These are phyloP conservation scores for Gallinago solitaria DNA, from an alignment of 2,797 vertebrate genomes.

Conservation along the genomic window DNA sequence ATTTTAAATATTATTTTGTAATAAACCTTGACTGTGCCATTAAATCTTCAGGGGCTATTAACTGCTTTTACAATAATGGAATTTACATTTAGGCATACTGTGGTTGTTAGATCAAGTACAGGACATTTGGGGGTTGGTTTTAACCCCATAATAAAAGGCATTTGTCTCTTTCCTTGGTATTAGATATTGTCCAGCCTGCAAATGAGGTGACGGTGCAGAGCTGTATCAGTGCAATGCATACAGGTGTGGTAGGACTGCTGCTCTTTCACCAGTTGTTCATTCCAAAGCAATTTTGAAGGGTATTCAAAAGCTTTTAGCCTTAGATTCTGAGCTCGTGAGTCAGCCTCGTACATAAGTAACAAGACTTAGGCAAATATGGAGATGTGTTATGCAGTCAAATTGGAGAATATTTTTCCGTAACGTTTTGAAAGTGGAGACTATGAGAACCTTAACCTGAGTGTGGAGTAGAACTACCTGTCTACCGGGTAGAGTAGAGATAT, in stretches of 20 bases:
- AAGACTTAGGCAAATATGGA: fast-evolving
- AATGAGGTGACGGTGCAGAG: background rate
- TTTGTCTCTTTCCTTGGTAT: background rate
- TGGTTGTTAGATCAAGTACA: background rate
- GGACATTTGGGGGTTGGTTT: background rate
- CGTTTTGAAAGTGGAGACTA: background rate
- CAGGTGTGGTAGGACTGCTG: background rate
- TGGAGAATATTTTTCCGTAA: background rate
- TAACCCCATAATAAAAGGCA: background rate
- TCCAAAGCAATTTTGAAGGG: background rate
- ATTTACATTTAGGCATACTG: background rate
- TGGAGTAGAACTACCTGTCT: background rate
- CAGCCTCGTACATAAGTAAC: background rate
- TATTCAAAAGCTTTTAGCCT: background rate
- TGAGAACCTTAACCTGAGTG: background rate
- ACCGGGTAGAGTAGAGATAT: background rate
- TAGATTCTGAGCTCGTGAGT: background rate
- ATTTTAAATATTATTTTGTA: slow-evolving; percentile 45
- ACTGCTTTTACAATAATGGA: background rate
- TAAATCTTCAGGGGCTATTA: slow-evolving; percentile 18
- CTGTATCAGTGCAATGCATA: background rate
- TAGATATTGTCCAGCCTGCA: background rate
- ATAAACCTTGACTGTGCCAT: slow-evolving; percentile 4
- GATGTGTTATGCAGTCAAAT: background rate
- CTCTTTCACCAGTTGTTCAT: background rate